Percentiles rank a stretch among this genome's conserved stretches.
These are phyloP conservation scores for Dascyllus trimaculatus DNA, from an alignment of 2,113 vertebrate genomes.

Conservation along the genomic window DNA sequence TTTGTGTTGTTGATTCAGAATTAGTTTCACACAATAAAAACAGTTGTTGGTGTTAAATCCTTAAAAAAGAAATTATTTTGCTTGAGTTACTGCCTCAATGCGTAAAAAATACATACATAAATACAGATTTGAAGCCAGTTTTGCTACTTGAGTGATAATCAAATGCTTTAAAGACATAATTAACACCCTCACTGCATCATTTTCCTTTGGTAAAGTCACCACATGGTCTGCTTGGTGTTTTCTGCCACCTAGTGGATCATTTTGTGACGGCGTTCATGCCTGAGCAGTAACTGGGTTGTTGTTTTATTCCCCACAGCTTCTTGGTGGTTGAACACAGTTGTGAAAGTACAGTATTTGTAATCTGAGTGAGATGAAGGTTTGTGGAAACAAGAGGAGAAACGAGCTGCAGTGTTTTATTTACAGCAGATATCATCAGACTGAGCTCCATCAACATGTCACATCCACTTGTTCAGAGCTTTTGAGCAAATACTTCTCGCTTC, in stretches of 20 bases:
- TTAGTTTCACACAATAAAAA: no score
- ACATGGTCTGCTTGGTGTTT: not conserved
- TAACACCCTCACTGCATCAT: not conserved
- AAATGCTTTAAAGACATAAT: not conserved
- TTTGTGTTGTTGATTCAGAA: no score
- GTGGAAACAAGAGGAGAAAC: not conserved
- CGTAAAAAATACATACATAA: no score
- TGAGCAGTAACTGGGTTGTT: not conserved
- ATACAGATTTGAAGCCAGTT: no score
- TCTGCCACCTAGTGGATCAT: conserved; percentile 39
- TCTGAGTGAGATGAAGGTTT: not conserved
- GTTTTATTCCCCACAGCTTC: not conserved
- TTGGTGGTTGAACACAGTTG: not conserved
- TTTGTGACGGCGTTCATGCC: not conserved
- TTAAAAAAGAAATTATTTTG: no score
- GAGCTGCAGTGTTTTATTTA: not conserved
- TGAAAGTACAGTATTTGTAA: no score
- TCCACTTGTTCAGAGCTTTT: not conserved
- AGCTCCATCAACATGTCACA: not conserved
- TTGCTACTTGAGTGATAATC: not conserved
- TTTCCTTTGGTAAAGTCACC: not conserved
- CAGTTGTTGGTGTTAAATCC: no score
- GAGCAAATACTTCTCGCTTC: not conserved
- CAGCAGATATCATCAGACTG: not conserved
- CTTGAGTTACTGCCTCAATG: not conserved